Evolutionary conservation across 2,113 vertebrate genomes (phyloP).

Genomic region (Ailurus styani): DNA sequence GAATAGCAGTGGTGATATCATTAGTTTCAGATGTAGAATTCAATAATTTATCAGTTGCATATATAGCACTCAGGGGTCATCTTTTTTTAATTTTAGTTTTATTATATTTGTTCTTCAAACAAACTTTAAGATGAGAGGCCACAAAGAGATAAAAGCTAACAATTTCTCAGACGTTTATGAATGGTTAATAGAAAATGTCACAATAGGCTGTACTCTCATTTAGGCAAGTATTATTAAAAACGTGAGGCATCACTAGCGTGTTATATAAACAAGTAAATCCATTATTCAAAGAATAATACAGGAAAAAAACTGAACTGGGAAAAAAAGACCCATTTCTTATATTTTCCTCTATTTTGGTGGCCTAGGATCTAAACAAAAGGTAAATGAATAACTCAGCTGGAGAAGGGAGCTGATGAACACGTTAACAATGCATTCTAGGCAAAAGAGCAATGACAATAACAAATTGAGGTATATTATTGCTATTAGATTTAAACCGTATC

Average conservation of each 20-base stretch:
- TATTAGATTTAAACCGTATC: neutral
- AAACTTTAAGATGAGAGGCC: neutral
- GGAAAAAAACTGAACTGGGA: neutral
- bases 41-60: too few species aligned
- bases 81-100: neutral
- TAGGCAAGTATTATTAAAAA: neutral
- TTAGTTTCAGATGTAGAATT: too few species aligned
- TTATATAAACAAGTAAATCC: neutral
- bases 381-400: neutral
- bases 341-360: neutral
- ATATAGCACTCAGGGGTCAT: too few species aligned
- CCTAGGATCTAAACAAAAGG: neutral
- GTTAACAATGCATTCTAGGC: neutral
- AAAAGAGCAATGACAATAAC: neutral
- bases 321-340: neutral
- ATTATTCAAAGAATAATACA: neutral
- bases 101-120: neutral
- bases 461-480: neutral
- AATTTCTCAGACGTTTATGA: constrained; percentile 2
- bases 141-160: neutral
- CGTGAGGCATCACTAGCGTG: neutral
- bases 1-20: too few species aligned
- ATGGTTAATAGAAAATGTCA: neutral
- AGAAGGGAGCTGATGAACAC: neutral
- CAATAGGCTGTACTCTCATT: neutral